Conservation (phyloP, 2,113 vertebrate genomes). For the Cololabis saira region DNA sequence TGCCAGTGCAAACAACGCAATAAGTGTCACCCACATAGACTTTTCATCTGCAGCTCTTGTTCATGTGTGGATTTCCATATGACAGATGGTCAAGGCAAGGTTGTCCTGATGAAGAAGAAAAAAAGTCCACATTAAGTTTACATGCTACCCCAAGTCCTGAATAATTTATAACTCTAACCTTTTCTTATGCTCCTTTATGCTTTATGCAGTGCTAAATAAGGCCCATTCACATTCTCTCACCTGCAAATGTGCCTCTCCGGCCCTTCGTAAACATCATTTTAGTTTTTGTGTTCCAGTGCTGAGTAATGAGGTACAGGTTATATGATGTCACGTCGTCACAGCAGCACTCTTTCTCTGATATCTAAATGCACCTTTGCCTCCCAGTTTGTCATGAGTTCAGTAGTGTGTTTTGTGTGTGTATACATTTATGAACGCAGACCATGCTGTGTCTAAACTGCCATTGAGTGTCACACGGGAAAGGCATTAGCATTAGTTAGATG, state of each 20-base stretch:
- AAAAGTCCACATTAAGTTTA: not conserved
- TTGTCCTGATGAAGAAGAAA: conserved; percentile 33
- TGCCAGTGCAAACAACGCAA: conserved; percentile 19
- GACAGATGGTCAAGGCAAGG: conserved; percentile 33
- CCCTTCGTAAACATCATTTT: conserved; percentile 1
- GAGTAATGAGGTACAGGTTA: conserved; percentile 53
- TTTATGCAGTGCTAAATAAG: too few relatives aligned
- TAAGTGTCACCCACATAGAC: conserved; percentile 18
- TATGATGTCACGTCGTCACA: conserved; percentile 28
- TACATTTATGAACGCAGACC: not conserved
- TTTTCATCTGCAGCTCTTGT: conserved; percentile 12
- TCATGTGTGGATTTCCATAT: conserved; percentile 11
- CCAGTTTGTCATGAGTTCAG: conserved; percentile 24
- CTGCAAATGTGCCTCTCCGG: conserved; percentile 4
- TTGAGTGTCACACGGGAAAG: conserved; percentile 43
- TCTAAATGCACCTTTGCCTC: conserved; percentile 49
- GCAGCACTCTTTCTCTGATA: conserved; percentile 43
- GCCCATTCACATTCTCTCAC: conserved; percentile 19
- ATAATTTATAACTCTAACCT: conserved; percentile 19
- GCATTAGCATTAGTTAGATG: conserved; percentile 32
- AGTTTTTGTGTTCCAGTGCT: conserved; percentile 33
- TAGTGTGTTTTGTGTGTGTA: not conserved
- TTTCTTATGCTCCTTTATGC: conserved; percentile 1
- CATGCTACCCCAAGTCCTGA: conserved; percentile 7
- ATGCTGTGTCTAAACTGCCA: conserved; percentile 42